Base-by-base conservation (phyloP, 2,797 vertebrate genomes). In the Champsocephalus gunnari region DNA sequence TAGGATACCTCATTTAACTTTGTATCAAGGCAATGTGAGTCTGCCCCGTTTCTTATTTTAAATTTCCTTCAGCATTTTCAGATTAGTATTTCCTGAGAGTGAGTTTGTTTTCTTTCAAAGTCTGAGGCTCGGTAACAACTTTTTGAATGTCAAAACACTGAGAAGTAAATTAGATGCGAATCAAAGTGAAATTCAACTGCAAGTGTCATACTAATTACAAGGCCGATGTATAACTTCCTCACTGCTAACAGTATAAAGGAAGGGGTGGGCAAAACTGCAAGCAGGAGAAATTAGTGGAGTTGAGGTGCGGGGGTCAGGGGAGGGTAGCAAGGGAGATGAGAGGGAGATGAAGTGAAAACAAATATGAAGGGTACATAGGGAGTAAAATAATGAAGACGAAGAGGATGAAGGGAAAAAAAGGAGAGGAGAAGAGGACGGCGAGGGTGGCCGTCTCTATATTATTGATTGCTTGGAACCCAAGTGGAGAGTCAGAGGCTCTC, bases 391-490 rank as follows among this genome's bases (percentile, higher is more conserved):
- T 81, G 69, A 88, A 64, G 76, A 79, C 62, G 32, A 72, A 51
- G 60, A 47, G 64, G 47, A 77, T 76, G 63, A 73, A 77, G 45
- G 69, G 54, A 51, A 70, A 51, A 78, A 81, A 70, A 79, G 80
- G 61, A 80, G 56, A 68, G 45, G 34, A 58, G 63, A 47, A 81
- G 54, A 67, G 75, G 61, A 77, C 72, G 77, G 57, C 47, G 19
- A 81, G 56, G 57, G 69, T 77, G 69, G 62, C 77, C 32, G 69
- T 80, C 75, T 82, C 74, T 82, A 74, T 83, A 19, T 77, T 92
- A 90, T 91, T 88, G 91, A 92, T 92, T 79, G 76, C 69, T 67
- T 77, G 84, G 77, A 92, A 81, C 72, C 82, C 57, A 83, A 87
- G 82, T 81, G 69, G 81, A 79, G 84, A 80, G 80, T 80, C 77